Percentiles rank a stretch among this genome's conserved stretches.
Conservation (phyloP, 2,797 vertebrate genomes). For the Brachyrhaphis roseni region DNA sequence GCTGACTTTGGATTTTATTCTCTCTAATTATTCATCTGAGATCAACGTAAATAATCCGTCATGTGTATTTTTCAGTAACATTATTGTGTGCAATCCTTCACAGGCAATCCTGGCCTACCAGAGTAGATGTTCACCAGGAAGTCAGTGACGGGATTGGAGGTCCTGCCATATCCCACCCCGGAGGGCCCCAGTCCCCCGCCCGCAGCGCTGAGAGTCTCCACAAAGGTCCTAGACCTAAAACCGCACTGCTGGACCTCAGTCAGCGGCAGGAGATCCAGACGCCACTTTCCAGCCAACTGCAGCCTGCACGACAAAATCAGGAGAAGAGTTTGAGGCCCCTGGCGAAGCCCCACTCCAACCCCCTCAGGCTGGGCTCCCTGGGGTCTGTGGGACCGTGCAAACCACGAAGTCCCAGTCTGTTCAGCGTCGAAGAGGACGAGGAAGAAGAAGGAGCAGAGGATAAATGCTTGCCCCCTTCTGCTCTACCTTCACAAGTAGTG, state of each 20-base stretch:
- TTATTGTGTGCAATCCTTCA: conserved; percentile 29
- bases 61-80: not conserved
- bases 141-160: conserved; percentile 93
- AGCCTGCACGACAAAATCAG: conserved; percentile 51
- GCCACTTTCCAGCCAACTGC: conserved; percentile 33
- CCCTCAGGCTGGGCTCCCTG: conserved; percentile 67
- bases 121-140: conserved; percentile 95
- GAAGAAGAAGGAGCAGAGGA: conserved; percentile 91
- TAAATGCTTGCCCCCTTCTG: conserved; percentile 69
- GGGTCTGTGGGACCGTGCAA: conserved; percentile 62
- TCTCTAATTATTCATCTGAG: not conserved
- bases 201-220: conserved; percentile 91
- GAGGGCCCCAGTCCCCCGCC: conserved; percentile 91
- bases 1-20: not conserved
- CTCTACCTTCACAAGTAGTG: conserved; percentile 88
- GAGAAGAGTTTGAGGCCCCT: conserved; percentile 65
- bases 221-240: conserved; percentile 91
- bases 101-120: conserved; percentile 98
- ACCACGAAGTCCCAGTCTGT: conserved; percentile 75
- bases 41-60: not conserved
- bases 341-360: conserved; percentile 68
- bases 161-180: conserved; percentile 88
- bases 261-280: conserved; percentile 76
- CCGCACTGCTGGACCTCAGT: conserved; percentile 83
- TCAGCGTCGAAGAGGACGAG: conserved; percentile 92